Conservation (phyloP, 1,140 invertebrate species). For the Hermetia illucens region DNA sequence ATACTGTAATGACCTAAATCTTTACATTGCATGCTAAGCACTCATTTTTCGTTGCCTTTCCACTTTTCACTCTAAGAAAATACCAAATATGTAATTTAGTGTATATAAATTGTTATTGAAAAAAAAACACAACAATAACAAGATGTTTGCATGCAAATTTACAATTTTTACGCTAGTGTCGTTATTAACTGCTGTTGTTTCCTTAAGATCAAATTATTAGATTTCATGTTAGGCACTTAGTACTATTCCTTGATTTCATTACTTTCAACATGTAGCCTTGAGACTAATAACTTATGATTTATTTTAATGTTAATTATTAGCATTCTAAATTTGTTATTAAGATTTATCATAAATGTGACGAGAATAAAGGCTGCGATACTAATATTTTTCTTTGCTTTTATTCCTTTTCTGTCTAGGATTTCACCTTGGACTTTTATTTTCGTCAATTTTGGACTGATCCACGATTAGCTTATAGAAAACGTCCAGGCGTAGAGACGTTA, state of each 20-base stretch:
- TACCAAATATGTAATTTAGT: not conserved
- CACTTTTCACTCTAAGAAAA: not conserved
- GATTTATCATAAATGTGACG: not conserved
- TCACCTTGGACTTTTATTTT: conserved; percentile 97
- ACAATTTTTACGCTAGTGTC: not conserved
- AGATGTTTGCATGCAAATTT: not conserved
- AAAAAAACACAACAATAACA: not conserved
- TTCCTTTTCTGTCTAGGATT: conserved; percentile 54
- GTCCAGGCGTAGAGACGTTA: conserved; percentile 73
- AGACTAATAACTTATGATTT: too few species aligned
- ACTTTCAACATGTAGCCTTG: not conserved
- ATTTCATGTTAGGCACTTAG: not conserved
- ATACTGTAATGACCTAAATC: too few species aligned
- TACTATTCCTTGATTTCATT: not conserved
- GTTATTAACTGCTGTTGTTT: not conserved
- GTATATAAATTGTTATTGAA: not conserved
- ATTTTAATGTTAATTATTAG: too few species aligned
- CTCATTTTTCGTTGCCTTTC: not conserved
- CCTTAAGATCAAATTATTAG: not conserved
- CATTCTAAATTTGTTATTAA: conserved; percentile 1
- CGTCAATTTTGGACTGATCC: conserved; percentile 97
- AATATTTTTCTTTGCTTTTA: conserved; percentile 7
- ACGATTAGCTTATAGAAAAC: conserved; percentile 75
- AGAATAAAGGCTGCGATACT: too few species aligned
- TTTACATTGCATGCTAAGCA: too few species aligned